Base-by-base conservation (phyloP, 2,888 invertebrate genomes). In the Panzeria rudis region DNA sequence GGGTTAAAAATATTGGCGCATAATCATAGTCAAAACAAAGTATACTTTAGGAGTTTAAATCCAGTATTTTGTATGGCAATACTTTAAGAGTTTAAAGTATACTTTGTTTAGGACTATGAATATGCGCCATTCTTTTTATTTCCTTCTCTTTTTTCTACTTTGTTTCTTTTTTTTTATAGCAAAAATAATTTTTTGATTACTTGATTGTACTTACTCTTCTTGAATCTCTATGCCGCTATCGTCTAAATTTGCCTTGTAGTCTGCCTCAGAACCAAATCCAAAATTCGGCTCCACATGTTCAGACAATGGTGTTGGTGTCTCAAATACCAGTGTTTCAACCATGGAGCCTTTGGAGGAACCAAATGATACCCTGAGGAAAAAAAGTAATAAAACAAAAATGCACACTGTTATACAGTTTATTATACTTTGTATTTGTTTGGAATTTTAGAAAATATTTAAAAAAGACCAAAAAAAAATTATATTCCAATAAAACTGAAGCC, bases 311-410 rank as follows among this genome's bases (percentile, higher is more conserved):
- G 94, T 94, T 41, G 95, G 95, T 89, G 95, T 96, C 93, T 98
- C 97, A 93, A 96, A 97, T 89, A 98, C 97, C 88, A 97, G 94
- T 64, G 98, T 98, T 94, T 98, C 98, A 87, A 98, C 97, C 97
- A 98, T 97, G 71, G 97, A 97, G 87, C 97, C 97, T 93, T 97
- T 97, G 88, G 97, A 97, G 92, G 97, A 97, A 88, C 97, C 98
- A 93, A 98, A 98, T 69, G 97, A 97, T 88, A 98, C 98, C 94
- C 97, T 98, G 94, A 15, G 93, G 93, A 83, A 88, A 85, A 87
- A 84, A 80, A 23, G 38, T n/a, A 1, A 20, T 4, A 15, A 25
- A 44, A 6, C 25, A n/a, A 25, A n/a, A n/a, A 15, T 13, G 5
- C 23, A 15, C 15, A 29, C 6, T 56, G 13, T 52, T 52, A 29